Percentiles rank a stretch among this genome's conserved stretches.
These are phyloP conservation scores for Synanthedon tipuliformis DNA, from an alignment of 2,888 invertebrate species.

Conservation along the genomic window DNA sequence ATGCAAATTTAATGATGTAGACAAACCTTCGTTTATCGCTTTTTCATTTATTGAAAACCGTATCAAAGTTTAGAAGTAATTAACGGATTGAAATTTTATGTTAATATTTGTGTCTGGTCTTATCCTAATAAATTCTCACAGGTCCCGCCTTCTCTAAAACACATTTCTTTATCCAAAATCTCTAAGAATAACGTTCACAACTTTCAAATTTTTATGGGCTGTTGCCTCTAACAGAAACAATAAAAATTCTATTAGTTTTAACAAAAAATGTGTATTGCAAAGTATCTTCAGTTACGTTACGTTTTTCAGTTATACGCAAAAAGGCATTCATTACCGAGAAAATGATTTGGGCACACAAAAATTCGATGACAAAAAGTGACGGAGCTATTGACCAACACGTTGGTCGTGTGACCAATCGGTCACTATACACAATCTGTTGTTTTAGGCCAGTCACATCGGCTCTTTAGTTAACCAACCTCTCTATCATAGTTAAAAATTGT, in stretches of 20 bases:
- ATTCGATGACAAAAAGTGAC: slow-evolving; percentile 9
- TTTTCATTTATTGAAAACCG: too few species aligned
- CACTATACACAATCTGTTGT: slow-evolving; percentile 16
- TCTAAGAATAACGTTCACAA: too few species aligned
- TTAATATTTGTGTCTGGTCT: too few species aligned
- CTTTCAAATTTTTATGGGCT: neutral
- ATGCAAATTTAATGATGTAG: too few species aligned
- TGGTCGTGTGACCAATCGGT: slow-evolving; percentile 19
- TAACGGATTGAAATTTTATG: too few species aligned
- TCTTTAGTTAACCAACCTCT: neutral
- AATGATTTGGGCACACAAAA: slow-evolving; percentile 11
- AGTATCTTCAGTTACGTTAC: neutral
- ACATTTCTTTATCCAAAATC: too few species aligned
- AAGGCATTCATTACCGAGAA: slow-evolving; percentile 10
- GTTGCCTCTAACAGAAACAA: neutral
- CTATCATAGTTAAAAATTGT: neutral
- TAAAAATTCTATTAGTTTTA: too few species aligned
- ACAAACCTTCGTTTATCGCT: too few species aligned
- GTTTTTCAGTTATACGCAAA: neutral
- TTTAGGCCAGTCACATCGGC: slow-evolving; percentile 22
- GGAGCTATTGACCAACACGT: slow-evolving; percentile 6
- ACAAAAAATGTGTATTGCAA: neutral
- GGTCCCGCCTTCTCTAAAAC: too few species aligned
- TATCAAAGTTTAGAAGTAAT: too few species aligned
- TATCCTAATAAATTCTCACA: too few species aligned